phyloP scores from a whole-genome alignment of 2,888 invertebrate genomes.

The Muscina levida region DNA sequence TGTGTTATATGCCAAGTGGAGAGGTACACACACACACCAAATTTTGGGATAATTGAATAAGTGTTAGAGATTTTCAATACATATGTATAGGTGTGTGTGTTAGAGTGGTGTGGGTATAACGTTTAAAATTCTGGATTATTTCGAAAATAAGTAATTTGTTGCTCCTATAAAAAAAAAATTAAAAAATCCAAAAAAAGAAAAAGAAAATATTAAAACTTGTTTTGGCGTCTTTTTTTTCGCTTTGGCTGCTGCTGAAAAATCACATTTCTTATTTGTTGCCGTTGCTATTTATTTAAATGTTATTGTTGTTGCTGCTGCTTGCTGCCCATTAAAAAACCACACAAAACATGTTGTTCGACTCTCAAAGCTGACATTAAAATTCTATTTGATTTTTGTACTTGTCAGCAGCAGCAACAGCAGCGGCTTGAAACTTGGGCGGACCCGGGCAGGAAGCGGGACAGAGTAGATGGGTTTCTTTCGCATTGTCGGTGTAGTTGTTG shows the following conservation, averaged over 20 bases:
- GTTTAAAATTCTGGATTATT: slow-evolving; percentile 56
- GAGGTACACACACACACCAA: slow-evolving; percentile 9
- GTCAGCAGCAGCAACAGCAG: background rate
- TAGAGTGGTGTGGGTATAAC: slow-evolving; percentile 23
- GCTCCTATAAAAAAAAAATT: too few species aligned
- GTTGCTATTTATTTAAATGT: slow-evolving; percentile 50
- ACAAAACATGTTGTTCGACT: slow-evolving; percentile 54
- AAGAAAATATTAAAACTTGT: slow-evolving; percentile 65
- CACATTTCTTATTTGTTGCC: slow-evolving; percentile 63
- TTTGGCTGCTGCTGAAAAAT: slow-evolving; percentile 59
- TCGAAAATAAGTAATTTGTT: slow-evolving; percentile 5
- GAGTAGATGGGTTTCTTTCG: background rate
- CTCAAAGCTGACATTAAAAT: slow-evolving; percentile 30
- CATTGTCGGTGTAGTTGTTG: too few species aligned
- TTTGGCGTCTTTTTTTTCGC: slow-evolving; percentile 28
- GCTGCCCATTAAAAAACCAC: slow-evolving; percentile 59
- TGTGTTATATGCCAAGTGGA: slow-evolving; percentile 1
- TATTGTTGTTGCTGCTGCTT: slow-evolving; percentile 30
- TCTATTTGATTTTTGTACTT: background rate
- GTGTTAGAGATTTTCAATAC: slow-evolving; percentile 14
- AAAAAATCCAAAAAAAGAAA: slow-evolving; percentile 13
- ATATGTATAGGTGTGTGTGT: slow-evolving; percentile 40
- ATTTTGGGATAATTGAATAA: slow-evolving; percentile 28
- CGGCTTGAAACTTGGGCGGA: background rate
- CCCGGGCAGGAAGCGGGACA: too few species aligned